A percentile compares a stretch with the other conserved stretches of the same genome.
phyloP scores from a whole-genome alignment of 2,113 vertebrate genomes.

The Herpetotheres cachinnans region DNA sequence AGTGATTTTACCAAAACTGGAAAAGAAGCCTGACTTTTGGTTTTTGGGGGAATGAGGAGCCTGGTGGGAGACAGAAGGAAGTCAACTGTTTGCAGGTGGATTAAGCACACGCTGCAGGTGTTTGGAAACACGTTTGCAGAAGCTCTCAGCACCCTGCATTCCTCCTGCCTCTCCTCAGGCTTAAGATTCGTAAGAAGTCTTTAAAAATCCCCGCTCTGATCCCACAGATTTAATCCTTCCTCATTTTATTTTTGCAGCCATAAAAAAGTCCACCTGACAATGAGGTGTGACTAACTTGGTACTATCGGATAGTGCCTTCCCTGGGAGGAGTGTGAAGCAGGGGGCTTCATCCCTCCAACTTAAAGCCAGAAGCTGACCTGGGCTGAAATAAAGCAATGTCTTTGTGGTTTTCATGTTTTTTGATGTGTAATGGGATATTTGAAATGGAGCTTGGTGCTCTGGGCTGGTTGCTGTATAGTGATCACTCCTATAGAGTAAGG shows the following conservation, averaged over 20 bases:
- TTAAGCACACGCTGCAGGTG: not conserved
- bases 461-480: not conserved
- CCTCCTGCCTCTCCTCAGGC: not conserved
- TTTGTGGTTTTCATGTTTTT: not conserved
- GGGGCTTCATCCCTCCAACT: not conserved
- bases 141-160: not conserved
- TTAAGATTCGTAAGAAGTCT: not conserved
- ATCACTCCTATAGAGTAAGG: not conserved
- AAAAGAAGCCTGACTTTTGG: not conserved
- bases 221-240: not conserved
- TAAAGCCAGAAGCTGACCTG: not conserved
- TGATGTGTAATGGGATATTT: not conserved
- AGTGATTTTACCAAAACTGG: not conserved
- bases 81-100: conserved; percentile 4
- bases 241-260: not conserved
- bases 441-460: not conserved
- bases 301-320: not conserved
- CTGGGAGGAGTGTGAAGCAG: not conserved
- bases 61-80: conserved; percentile 7
- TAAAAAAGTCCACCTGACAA: not conserved
- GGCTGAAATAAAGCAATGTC: not conserved
- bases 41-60: not conserved
- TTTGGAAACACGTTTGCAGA: not conserved
- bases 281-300: not conserved
- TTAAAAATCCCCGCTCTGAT: not conserved